A percentile compares a stretch with the other conserved stretches of the same genome.
Conservation (phyloP, 1,140 invertebrate genomes). For the Orussus abietinus region DNA sequence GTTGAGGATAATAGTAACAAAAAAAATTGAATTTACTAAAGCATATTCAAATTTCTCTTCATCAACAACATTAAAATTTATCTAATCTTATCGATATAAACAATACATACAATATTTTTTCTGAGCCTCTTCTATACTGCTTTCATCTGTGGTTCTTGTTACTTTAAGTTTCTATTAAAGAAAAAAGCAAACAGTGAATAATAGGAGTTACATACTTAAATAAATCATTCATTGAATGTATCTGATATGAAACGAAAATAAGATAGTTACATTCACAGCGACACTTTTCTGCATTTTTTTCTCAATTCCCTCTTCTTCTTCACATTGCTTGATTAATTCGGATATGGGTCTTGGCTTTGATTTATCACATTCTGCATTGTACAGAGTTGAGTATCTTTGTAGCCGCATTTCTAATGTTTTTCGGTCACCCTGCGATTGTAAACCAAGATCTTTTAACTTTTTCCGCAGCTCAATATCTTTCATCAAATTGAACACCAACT, state of each 20-base stretch:
- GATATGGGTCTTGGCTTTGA: slow-evolving; percentile 41
- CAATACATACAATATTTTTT: slow-evolving; percentile 49
- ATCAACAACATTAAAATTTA: not conserved
- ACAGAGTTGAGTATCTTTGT: slow-evolving; percentile 48
- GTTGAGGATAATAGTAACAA: slow-evolving; percentile 22
- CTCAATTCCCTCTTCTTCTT: slow-evolving; percentile 49
- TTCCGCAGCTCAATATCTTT: slow-evolving; percentile 54
- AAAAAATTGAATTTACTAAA: slow-evolving; percentile 4
- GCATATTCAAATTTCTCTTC: slow-evolving; percentile 1
- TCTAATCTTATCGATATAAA: not conserved
- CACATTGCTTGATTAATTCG: slow-evolving; percentile 49
- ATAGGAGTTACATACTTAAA: not conserved
- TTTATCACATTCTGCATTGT: slow-evolving; percentile 56
- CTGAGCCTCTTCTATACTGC: slow-evolving; percentile 46
- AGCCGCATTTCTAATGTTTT: slow-evolving; percentile 48
- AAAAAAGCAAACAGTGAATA: slow-evolving; percentile 1
- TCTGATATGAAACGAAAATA: slow-evolving; percentile 5
- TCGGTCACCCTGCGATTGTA: slow-evolving; percentile 51
- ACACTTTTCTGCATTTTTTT: slow-evolving; percentile 29
- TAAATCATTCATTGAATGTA: slow-evolving; percentile 2
- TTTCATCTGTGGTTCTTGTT: slow-evolving; percentile 40
- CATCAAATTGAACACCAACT: slow-evolving; percentile 57
- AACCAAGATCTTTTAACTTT: slow-evolving; percentile 53
- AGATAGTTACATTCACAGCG: slow-evolving; percentile 9
- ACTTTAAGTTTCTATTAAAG: slow-evolving; percentile 35